Evolutionary conservation across 2,888 invertebrate genomes (phyloP), one percentile per base, ranked within the genome.

Genomic region (Monopis laevigella): DNA sequence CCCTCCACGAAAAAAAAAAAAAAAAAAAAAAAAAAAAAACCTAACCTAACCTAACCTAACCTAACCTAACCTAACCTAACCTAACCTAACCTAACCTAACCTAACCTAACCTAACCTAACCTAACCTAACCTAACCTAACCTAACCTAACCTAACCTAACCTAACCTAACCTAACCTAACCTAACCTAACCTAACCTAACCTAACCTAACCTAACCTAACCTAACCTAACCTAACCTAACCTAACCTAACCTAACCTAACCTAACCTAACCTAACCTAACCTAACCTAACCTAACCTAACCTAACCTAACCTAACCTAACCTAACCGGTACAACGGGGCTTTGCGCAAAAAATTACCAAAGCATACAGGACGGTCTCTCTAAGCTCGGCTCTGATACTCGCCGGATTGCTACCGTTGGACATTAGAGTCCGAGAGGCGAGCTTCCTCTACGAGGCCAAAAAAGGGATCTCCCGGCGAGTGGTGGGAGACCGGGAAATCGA

Each of bases 81-180:
- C n/a, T n/a, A n/a, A n/a, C n/a, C n/a, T n/a, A n/a, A n/a, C n/a
- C n/a, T n/a, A n/a, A n/a, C n/a, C n/a, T n/a, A n/a, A n/a, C n/a
- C n/a, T n/a, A 43, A 43, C 43, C 45, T 43, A 45, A 45, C 45
- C n/a, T n/a, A n/a, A n/a, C n/a, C n/a, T n/a, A n/a, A n/a, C n/a
- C n/a, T n/a, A n/a, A n/a, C n/a, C n/a, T n/a, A n/a, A n/a, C n/a
- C n/a, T n/a, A n/a, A n/a, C n/a, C n/a, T n/a, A n/a, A n/a, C n/a
- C n/a, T n/a, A n/a, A n/a, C n/a, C n/a, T n/a, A n/a, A n/a, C n/a
- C n/a, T n/a, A n/a, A n/a, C n/a, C n/a, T n/a, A n/a, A 42, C 46
- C 44, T 44, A 44, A 46, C 44, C 44, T 46, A 43, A 44, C 44
- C 42, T 43, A 45, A 46, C 41, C 43, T 43, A 44, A 44, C 41